Base-by-base conservation (phyloP, 2,113 vertebrate genomes). In the Pygathrix nemaeus region DNA sequence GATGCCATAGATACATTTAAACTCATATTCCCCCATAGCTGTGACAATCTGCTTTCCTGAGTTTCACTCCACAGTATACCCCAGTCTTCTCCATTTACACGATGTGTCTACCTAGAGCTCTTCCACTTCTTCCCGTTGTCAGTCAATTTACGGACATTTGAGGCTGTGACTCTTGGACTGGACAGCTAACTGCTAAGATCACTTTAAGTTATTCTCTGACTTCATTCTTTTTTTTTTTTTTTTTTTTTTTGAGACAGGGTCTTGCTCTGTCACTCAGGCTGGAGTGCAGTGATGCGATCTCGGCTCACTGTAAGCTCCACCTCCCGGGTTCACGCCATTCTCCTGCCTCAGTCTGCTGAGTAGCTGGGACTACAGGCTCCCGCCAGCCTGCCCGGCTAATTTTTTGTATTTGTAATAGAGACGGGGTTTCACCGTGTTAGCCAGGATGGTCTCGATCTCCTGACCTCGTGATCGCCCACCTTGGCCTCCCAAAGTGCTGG, bases 21-120 rank as follows among this genome's bases (percentile, higher is more conserved):
- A 94, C 18, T 92, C 55, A 25, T 4, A 3, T 94, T 52, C 7
- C 8, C 35, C 40, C 11, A 0, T 38, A 23, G 57, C 52, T 66
- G 0, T 2, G 5, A 57, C 52, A 3, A 84, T 9, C 55, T 93
- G 21, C n/a, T 81, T 21, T 61, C 27, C 27, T 76, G 35, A 38
- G 35, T 48, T 10, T 68, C 88, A 38, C 68, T 78, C 27, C 72
- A 20, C 32, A 2, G 1, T 5, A 57, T 13, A 8, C 16, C n/a
- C 81, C 52, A 20, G 21, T 83, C 82, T 68, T 75, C 27, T 82
- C 5, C 32, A 7, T 1, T 66, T 55, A 89, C 12, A 21, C 0
- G 0, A 0, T 11, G 0, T 45, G 11, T 88, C 59, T 66, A 0
- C 59, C 40, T 32, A 8, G 11, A 79, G 18, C 21, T 79, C 50